Conservation (phyloP, 2,888 invertebrate species). For the Limnephilus lunatus region DNA sequence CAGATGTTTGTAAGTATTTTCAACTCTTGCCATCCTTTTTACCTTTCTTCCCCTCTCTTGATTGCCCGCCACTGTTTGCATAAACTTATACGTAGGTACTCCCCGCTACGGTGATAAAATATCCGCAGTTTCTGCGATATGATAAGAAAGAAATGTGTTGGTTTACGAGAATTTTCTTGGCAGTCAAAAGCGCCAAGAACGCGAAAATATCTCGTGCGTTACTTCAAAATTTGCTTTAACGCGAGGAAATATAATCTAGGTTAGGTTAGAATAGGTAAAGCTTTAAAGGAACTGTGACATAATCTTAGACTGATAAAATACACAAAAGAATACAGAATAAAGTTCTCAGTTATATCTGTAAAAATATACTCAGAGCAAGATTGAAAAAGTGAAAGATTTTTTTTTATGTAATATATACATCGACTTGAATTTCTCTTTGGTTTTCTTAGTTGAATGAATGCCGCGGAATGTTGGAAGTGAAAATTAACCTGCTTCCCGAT, state of each 20-base stretch:
- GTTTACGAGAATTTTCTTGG: background rate
- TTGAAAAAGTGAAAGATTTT: too few species aligned
- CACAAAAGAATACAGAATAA: background rate
- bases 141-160: background rate
- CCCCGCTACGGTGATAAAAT: background rate
- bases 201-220: background rate
- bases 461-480: too few species aligned
- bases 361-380: background rate
- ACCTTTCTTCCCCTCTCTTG: background rate
- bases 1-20: constrained; percentile 78
- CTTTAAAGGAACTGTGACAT: background rate
- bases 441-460: too few species aligned
- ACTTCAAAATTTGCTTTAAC: background rate
- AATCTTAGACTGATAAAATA: background rate
- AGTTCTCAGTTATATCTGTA: background rate
- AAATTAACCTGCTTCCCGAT: too few species aligned
- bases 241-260: background rate
- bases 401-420: too few species aligned
- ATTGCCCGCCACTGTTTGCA: background rate
- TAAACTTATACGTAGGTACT: background rate
- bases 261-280: background rate
- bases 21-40: background rate
- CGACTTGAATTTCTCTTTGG: too few species aligned
- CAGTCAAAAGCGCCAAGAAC: background rate
- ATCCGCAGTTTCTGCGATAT: background rate